Base-by-base conservation (phyloP, 2,797 vertebrate species). In the Limosa lapponica region DNA sequence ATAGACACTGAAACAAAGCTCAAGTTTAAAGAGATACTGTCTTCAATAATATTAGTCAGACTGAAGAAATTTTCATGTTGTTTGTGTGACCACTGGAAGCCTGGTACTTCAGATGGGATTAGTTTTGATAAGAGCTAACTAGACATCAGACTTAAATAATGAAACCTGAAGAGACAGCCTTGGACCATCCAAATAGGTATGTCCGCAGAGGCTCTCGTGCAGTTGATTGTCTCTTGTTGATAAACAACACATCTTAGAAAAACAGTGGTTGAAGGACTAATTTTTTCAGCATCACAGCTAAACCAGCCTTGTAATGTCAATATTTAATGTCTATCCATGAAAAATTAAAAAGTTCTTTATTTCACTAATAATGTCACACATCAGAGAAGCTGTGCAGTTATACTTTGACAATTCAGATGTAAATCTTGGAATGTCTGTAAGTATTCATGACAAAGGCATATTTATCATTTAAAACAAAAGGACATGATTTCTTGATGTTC, bases 381-480 rank as follows among this genome's bases (percentile, higher is more conserved):
- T 94, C 95, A 96, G 73, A 96, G 67, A 95, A 92, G 67, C 82
- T 77, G 49, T 70, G 89, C 81, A 97, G 95, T 96, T 95, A 97
- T 59, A 96, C 93, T 97, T 96, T 93, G 95, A 98, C 95, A 97
- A 98, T 97, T 97, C 96, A 97, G 94, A 98, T 97, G 91, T 97
- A 98, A 98, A 98, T 97, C 89, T 91, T 85, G 78, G 79, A 95
- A 92, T 93, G 91, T 82, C 93, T 96, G 64, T 92, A 95, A 96
- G 93, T 86, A 97, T 95, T 98, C 89, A 96, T 73, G 94, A 97
- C 92, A 97, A 98, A 98, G 79, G 62, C 85, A 87, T 95, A 98
- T 97, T 98, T 98, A 97, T 97, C 64, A 97, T 96, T 97, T 96
- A 97, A 98, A 98, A 97, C 91, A 98, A 97, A 98, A 96, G 91